These are phyloP conservation scores for Cataglyphis altisquamis DNA, from an alignment of 2,888 invertebrate genomes.

Conservation along the genomic window DNA sequence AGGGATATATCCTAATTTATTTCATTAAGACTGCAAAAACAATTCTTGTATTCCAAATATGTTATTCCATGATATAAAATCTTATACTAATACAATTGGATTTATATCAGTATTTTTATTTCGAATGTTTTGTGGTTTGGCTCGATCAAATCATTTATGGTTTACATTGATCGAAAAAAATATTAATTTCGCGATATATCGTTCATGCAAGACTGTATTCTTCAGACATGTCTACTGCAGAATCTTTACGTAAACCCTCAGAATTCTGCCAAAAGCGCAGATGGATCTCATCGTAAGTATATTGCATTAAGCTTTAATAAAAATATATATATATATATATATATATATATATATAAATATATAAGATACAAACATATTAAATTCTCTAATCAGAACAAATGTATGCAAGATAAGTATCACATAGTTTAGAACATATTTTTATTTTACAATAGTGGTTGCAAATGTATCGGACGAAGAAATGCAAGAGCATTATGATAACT, in stretches of 20 bases:
- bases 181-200: slow-evolving; percentile 4
- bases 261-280: slow-evolving; percentile 98
- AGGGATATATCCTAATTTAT: background rate
- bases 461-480: slow-evolving; percentile 98
- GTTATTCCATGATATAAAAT: background rate
- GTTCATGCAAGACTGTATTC: slow-evolving; percentile 65
- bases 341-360: background rate
- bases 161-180: background rate
- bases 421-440: background rate
- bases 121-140: background rate
- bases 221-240: slow-evolving; percentile 97
- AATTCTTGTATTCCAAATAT: background rate
- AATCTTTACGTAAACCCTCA: slow-evolving; percentile 99
- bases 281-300: slow-evolving; percentile 96
- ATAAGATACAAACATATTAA: background rate
- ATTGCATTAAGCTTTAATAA: background rate
- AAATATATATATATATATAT: background rate
- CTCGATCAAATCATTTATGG: background rate
- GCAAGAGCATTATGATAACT: slow-evolving; percentile 99
- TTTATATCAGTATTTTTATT: background rate
- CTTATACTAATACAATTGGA: background rate
- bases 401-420: background rate
- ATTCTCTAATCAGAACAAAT: background rate
- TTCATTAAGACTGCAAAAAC: background rate
- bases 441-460: slow-evolving; percentile 90